Percentiles rank a stretch among this genome's conserved stretches.
phyloP scores from a whole-genome alignment of 2,113 vertebrate species.

The Channa argus region DNA sequence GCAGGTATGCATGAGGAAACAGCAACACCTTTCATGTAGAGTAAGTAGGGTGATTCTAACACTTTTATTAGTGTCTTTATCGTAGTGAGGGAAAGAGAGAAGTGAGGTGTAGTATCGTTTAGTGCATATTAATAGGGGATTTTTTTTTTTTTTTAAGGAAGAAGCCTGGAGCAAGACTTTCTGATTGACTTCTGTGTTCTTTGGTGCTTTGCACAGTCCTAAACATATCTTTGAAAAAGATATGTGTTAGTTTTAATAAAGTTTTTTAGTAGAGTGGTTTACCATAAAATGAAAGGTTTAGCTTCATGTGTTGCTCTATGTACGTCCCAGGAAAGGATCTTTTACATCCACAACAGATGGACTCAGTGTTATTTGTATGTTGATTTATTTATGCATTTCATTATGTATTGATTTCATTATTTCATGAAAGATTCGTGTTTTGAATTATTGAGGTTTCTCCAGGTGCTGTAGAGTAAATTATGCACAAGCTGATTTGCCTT shows the following conservation, averaged over 20 bases:
- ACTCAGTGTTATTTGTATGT: slow-evolving; percentile 86
- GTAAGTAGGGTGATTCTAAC: too few species aligned
- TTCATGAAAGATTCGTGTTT: slow-evolving; percentile 94
- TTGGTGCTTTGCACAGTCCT: too few species aligned
- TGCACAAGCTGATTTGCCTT: slow-evolving; percentile 94
- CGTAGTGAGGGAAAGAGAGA: too few species aligned
- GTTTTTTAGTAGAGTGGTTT: neutral
- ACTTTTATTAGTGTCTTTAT: too few species aligned
- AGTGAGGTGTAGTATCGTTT: too few species aligned
- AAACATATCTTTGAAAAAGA: too few species aligned
- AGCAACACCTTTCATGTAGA: too few species aligned
- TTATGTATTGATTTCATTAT: slow-evolving; percentile 99
- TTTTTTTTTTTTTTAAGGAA: too few species aligned
- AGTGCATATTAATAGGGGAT: too few species aligned
- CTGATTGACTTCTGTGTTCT: too few species aligned
- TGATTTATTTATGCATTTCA: slow-evolving; percentile 98
- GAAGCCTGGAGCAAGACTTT: too few species aligned
- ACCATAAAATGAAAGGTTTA: slow-evolving; percentile 8
- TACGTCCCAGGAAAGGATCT: slow-evolving; percentile 48
- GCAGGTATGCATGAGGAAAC: too few species aligned
- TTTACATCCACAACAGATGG: slow-evolving; percentile 65
- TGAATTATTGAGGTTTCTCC: slow-evolving; percentile 94
- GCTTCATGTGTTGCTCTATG: neutral
- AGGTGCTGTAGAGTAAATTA: slow-evolving; percentile 86
- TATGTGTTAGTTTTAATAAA: neutral